phyloP scores from a whole-genome alignment of 2,888 invertebrate genomes.

The Drosophila niveifrons region DNA sequence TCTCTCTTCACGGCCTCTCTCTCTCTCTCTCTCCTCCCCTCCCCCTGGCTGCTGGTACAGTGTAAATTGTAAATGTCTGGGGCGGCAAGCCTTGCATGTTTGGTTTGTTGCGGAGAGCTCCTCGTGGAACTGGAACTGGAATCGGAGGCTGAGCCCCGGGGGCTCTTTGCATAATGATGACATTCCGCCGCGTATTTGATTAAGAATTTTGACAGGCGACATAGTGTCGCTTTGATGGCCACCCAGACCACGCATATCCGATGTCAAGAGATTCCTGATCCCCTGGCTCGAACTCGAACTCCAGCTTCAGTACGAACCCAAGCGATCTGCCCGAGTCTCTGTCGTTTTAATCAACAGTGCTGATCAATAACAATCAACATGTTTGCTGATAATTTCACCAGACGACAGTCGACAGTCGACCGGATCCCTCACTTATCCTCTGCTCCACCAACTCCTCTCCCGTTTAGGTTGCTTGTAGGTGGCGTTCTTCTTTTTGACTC shows the following conservation, averaged over 20 bases:
- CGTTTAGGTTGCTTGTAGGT: slow-evolving; percentile 61
- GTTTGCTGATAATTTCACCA: slow-evolving; percentile 79
- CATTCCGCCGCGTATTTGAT: slow-evolving; percentile 83
- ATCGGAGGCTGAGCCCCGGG: slow-evolving; percentile 52
- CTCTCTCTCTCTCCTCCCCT: not conserved
- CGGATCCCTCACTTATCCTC: slow-evolving; percentile 18
- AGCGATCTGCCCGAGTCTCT: slow-evolving; percentile 37
- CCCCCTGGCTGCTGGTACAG: slow-evolving; percentile 16
- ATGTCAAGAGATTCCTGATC: slow-evolving; percentile 54
- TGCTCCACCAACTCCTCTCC: not conserved
- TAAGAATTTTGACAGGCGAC: slow-evolving; percentile 84
- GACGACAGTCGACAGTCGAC: slow-evolving; percentile 40
- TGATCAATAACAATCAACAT: slow-evolving; percentile 83
- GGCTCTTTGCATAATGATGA: slow-evolving; percentile 81
- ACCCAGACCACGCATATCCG: slow-evolving; percentile 79
- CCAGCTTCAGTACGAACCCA: slow-evolving; percentile 4
- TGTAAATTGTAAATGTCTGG: slow-evolving; percentile 69
- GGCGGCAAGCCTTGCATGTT: slow-evolving; percentile 56
- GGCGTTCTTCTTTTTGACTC: slow-evolving; percentile 68
- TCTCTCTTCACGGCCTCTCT: slow-evolving; percentile 22
- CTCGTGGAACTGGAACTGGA: not conserved
- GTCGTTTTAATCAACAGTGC: slow-evolving; percentile 78
- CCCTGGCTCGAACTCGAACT: slow-evolving; percentile 5
- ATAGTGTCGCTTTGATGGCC: slow-evolving; percentile 82
- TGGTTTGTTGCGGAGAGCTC: slow-evolving; percentile 1